Conservation (phyloP, 2,888 invertebrate species). For the Mermis nigrescens region DNA sequence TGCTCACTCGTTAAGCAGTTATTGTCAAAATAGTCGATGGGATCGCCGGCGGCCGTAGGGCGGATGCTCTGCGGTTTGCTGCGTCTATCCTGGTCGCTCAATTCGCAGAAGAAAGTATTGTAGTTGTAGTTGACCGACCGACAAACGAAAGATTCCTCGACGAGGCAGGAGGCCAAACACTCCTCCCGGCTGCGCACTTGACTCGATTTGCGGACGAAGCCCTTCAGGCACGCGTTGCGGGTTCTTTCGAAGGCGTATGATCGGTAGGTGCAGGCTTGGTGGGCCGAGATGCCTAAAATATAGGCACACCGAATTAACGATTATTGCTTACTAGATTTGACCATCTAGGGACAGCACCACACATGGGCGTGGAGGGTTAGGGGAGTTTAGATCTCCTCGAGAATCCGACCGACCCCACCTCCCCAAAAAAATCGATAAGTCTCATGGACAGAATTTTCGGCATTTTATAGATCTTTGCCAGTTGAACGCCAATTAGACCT, state of each 20-base stretch:
- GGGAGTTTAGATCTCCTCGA: no score
- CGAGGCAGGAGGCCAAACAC: slow-evolving; percentile 39
- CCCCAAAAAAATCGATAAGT: no score
- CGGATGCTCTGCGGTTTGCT: slow-evolving; percentile 38
- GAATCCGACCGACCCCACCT: no score
- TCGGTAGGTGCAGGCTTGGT: slow-evolving; percentile 31
- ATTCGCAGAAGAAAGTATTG: slow-evolving; percentile 35
- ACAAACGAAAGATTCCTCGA: slow-evolving; percentile 37
- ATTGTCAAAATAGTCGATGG: slow-evolving; percentile 41
- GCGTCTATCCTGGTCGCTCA: slow-evolving; percentile 39
- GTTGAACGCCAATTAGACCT: no score
- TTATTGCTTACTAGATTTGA: no score
- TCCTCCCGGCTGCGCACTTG: slow-evolving; percentile 35
- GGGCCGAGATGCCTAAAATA: slow-evolving; percentile 22
- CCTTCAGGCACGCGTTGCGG: slow-evolving; percentile 37
- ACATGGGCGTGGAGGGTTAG: no score
- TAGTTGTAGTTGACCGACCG: slow-evolving; percentile 39
- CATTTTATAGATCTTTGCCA: no score
- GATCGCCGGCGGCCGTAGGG: slow-evolving; percentile 32
- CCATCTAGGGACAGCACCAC: no score
- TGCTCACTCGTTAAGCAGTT: slow-evolving; percentile 36
- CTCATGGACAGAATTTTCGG: no score
- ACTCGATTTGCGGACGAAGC: slow-evolving; percentile 35
- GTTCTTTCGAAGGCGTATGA: slow-evolving; percentile 38
- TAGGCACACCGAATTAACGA: no score